These are phyloP conservation scores for Cygnus buccinator DNA, from an alignment of 2,113 vertebrate genomes.

Conservation along the genomic window DNA sequence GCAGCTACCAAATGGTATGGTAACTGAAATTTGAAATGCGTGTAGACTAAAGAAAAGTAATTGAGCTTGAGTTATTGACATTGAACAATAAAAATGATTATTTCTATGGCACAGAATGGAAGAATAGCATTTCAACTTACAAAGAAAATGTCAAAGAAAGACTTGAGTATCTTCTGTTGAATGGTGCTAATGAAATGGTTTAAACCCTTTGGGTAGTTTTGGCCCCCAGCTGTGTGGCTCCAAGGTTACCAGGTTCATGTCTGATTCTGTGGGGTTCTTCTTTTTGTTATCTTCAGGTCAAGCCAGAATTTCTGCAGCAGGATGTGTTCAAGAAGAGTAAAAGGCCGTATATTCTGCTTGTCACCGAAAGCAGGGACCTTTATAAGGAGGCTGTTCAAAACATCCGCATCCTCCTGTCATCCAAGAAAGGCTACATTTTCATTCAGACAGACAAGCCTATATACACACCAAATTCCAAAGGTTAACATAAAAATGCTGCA, in stretches of 20 bases:
- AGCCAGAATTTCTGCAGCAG: not conserved
- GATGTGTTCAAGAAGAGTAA: conserved; percentile 17
- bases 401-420: conserved; percentile 66
- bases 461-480: conserved; percentile 73
- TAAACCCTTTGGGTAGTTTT: not conserved
- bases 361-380: conserved; percentile 48
- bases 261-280: not conserved
- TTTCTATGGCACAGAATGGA: not conserved
- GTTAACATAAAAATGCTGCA: conserved; percentile 24
- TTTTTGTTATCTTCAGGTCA: conserved; percentile 44
- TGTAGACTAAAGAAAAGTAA: not conserved
- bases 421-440: conserved; percentile 69
- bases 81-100: not conserved
- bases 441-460: conserved; percentile 74
- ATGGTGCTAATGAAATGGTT: not conserved
- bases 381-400: fast-evolving
- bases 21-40: not conserved
- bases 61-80: not conserved
- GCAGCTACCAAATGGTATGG: not conserved
- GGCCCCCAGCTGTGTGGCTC: not conserved
- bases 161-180: not conserved
- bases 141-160: not conserved
- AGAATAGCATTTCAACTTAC: not conserved
- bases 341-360: not conserved
- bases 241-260: not conserved